Evolutionary conservation across 2,797 vertebrate species (phyloP).

Genomic region (Clamator glandarius): DNA sequence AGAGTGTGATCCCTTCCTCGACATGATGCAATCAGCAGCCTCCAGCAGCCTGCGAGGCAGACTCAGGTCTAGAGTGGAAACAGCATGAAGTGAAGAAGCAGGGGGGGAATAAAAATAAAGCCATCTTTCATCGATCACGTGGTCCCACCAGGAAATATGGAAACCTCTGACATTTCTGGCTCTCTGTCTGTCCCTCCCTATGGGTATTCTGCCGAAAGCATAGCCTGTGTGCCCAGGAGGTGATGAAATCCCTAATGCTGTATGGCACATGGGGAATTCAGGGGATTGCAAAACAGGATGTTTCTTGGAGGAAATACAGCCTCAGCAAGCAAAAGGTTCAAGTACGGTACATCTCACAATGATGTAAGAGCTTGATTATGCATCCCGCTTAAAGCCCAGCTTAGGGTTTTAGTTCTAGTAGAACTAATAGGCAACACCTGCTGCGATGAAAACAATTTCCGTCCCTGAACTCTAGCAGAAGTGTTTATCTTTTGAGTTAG

Average conservation of each 20-base stretch:
- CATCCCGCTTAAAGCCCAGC: conserved; percentile 72
- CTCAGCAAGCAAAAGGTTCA: conserved; percentile 66
- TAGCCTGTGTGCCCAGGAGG: conserved; percentile 28
- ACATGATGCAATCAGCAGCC: conserved; percentile 30
- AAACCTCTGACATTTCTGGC: conserved; percentile 58
- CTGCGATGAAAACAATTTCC: conserved; percentile 67
- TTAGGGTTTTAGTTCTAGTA: conserved; percentile 65
- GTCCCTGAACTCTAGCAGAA: conserved; percentile 61
- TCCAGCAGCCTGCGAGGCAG: not conserved
- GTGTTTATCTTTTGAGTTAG: conserved; percentile 76
- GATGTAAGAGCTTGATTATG: conserved; percentile 73
- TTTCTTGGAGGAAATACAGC: conserved; percentile 66
- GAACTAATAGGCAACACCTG: conserved; percentile 73
- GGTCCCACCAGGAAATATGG: conserved; percentile 53
- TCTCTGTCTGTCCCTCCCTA: conserved; percentile 24
- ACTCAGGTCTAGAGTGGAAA: conserved; percentile 40
- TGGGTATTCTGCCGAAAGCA: conserved; percentile 38
- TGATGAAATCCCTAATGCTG: conserved; percentile 45
- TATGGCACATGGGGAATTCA: conserved; percentile 57
- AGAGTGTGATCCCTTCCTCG: not conserved
- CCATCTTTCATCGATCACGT: conserved; percentile 62
- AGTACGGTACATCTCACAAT: conserved; percentile 72
- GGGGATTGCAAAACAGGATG: conserved; percentile 72
- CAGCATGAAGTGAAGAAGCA: not conserved
- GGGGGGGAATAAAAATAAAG: conserved; percentile 30